These are phyloP conservation scores for Calypte anna DNA, from an alignment of 2,113 vertebrate species.

Conservation along the genomic window DNA sequence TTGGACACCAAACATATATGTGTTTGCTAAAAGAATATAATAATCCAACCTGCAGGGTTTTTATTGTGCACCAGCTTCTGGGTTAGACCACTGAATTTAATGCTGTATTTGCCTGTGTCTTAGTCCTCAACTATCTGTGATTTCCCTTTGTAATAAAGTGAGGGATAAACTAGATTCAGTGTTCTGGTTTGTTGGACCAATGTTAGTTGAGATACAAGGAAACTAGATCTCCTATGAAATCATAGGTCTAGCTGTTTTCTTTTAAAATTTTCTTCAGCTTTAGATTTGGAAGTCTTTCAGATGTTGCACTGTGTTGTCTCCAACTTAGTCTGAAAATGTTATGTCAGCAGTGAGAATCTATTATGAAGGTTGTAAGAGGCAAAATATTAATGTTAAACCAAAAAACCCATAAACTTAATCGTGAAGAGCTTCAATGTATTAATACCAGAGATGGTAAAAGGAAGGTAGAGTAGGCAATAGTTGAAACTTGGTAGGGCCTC, in stretches of 20 bases:
- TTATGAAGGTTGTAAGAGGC: background rate
- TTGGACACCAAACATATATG: background rate
- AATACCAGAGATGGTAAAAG: background rate
- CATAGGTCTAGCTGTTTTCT: background rate
- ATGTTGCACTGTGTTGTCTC: background rate
- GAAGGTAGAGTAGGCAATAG: background rate
- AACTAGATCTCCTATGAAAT: background rate
- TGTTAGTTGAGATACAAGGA: background rate
- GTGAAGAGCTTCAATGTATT: background rate
- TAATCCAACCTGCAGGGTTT: accelerated
- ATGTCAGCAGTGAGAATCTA: background rate
- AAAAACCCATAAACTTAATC: background rate
- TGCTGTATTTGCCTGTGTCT: background rate
- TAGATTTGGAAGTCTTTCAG: background rate
- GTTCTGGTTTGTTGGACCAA: background rate
- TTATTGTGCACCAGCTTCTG: background rate
- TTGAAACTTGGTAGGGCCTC: background rate
- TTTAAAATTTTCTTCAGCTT: background rate
- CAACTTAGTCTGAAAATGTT: background rate
- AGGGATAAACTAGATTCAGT: background rate
- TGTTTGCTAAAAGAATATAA: background rate
- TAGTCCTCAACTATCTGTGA: background rate
- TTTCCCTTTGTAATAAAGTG: background rate
- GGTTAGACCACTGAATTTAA: background rate
- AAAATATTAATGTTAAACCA: background rate